Evolutionary conservation across 2,888 invertebrate genomes (phyloP), one percentile per base, ranked within the genome.

Genomic region (Ditula angustiorana): DNA sequence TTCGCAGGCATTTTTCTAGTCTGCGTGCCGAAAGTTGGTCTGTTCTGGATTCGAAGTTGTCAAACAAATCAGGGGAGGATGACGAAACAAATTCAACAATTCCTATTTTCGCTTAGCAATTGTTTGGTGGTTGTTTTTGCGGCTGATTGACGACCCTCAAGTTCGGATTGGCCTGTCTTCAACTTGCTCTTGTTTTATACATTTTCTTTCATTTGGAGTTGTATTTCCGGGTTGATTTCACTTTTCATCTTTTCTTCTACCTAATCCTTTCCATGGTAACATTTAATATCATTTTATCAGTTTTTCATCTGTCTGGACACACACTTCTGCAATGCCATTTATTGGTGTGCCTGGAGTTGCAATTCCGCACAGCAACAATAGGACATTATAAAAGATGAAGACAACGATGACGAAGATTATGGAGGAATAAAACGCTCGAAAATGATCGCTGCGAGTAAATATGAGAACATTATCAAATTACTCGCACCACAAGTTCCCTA

Each of bases 1-100:
- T 21, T 35, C 21, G 72, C 69, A 69, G 75, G 74, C 24, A 21
- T n/a, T 24, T 23, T 23, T 30, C 23, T 37, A 59, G 35, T 26
- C 61, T 61, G 61, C 46, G 66, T 10, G 28, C 10, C 30, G 23
- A 37, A 58, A 56, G 59, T 67, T 67, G 59, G 49, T 44, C 59
- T 49, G 60, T 46, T 16, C 56, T 57, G 60, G 49, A 63, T 33
- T 58, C 56, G 41, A 68, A 68, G 50, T 69, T 68, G 68, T 62
- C 63, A 66, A 64, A 66, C 69, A 78, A 80, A 79, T 79, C 79
- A 75, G 74, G 71, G 57, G 70, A 72, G 73, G 74, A 75, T 73
- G 74, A 73, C 74, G 72, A 74, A 76, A 79, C 76, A 75, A 75
- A 79, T 76, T 74, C 74, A 69, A 71, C 78, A 71, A 75, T 77